These are phyloP conservation scores for Aeoliscus strigatus DNA, from an alignment of 2,797 vertebrate species.

Conservation along the genomic window DNA sequence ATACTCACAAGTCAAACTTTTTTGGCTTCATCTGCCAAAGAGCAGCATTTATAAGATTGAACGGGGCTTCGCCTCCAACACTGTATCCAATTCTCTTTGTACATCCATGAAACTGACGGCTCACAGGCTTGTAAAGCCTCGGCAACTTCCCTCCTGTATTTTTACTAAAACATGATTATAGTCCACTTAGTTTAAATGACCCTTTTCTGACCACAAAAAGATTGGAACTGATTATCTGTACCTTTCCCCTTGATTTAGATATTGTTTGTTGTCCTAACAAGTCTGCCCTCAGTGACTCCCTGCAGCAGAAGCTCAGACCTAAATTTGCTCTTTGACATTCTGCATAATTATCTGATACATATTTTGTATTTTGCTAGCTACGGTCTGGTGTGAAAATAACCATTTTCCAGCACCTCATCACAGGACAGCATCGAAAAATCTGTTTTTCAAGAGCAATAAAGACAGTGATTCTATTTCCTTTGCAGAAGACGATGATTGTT, in stretches of 20 bases:
- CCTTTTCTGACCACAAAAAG: constrained; percentile 24
- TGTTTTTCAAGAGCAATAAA: constrained; percentile 56
- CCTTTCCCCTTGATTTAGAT: constrained; percentile 37
- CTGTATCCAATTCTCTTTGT: not conserved
- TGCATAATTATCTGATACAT: constrained; percentile 47
- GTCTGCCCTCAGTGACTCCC: constrained; percentile 30
- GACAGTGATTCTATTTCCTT: constrained; percentile 59
- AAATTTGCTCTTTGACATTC: constrained; percentile 38
- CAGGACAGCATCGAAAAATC: constrained; percentile 49
- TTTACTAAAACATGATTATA: constrained; percentile 9
- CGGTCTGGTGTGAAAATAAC: constrained; percentile 50
- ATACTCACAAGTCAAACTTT: too few relatives aligned
- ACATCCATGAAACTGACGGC: constrained; percentile 11
- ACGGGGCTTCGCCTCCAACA: too few relatives aligned
- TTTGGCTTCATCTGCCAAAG: too few relatives aligned
- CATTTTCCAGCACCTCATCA: constrained; percentile 26
- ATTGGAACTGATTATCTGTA: constrained; percentile 33
- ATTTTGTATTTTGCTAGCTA: constrained; percentile 24
- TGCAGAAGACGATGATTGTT: constrained; percentile 56
- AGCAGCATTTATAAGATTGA: too few relatives aligned
- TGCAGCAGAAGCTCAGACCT: constrained; percentile 17
- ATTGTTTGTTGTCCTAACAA: constrained; percentile 47
- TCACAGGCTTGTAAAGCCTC: not conserved
- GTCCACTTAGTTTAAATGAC: constrained; percentile 13
- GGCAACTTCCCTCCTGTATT: constrained; percentile 3